Percentiles rank a stretch among this genome's conserved stretches.
Evolutionary conservation across 2,888 invertebrate species (phyloP).

Genomic region (Napeogenes sylphis): DNA sequence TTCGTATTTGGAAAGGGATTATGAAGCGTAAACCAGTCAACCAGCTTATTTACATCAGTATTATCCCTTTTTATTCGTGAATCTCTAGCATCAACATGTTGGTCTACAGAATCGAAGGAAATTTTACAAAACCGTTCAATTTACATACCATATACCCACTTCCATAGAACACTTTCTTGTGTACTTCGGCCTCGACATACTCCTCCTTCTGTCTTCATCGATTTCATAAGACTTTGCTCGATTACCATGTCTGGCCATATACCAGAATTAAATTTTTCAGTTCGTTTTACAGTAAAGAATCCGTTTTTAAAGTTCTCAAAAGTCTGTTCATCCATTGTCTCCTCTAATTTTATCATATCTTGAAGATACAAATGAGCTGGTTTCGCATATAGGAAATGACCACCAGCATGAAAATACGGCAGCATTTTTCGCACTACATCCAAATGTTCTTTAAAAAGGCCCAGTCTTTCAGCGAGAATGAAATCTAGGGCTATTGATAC

Average conservation of each 20-base stretch:
- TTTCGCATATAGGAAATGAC: conserved; percentile 41
- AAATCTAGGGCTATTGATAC: conserved; percentile 38
- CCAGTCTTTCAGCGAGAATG: conserved; percentile 21
- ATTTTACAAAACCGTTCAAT: conserved; percentile 27
- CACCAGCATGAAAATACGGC: conserved; percentile 45
- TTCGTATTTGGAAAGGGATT: conserved; percentile 31
- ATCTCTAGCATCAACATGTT: conserved; percentile 32
- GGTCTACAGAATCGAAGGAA: conserved; percentile 27
- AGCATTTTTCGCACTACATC: conserved; percentile 40
- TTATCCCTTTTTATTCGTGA: conserved; percentile 29
- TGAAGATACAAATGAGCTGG: conserved; percentile 36
- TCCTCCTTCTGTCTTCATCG: conserved; percentile 34
- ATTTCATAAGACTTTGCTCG: conserved; percentile 37
- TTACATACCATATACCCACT: conserved; percentile 34
- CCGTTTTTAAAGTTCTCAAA: conserved; percentile 35
- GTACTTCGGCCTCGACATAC: conserved; percentile 28
- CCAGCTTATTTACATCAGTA: conserved; percentile 28
- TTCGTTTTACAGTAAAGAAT: conserved; percentile 39
- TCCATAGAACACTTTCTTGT: conserved; percentile 36
- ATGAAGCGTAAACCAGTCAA: conserved; percentile 31
- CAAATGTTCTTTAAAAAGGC: conserved; percentile 37
- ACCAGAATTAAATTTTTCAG: conserved; percentile 35
- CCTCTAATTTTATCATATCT: conserved; percentile 37
- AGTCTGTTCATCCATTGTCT: conserved; percentile 36
- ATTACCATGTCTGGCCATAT: conserved; percentile 36